Evolutionary conservation across 2,113 vertebrate species (phyloP), one percentile per base, ranked within the genome.

Genomic region (Gambusia affinis): DNA sequence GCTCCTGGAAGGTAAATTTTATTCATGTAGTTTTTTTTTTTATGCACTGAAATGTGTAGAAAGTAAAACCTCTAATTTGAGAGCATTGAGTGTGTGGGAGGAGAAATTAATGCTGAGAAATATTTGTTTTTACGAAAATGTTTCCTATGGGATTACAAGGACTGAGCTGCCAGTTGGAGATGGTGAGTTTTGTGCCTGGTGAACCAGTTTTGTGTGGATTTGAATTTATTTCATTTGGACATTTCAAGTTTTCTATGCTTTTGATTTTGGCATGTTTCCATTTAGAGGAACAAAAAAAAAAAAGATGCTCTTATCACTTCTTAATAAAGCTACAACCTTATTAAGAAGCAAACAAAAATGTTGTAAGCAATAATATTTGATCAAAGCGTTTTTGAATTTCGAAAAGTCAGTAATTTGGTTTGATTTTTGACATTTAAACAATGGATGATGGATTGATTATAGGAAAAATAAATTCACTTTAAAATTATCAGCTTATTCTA

Each of bases 1-100:
- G 73, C 90, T 94, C n/a, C 83, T 96, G 8, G 96, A 97, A 94
- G 95, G 97, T 97, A 86, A 79, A 87, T 76, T 42, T 2, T 2
- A 15, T 8, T 33, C 60, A 44, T 42, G n/a, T 67, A 19, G 44
- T 19, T 47, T 47, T 47, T 42, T 19, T 47, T 47, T 4, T 6
- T 6, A 6, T 8, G n/a, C 51, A 57, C 22, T 57, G 10, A 57
- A n/a, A 57, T 11, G 0, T n/a, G 51, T 57, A 57, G 51, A 54
- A 24, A 54, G 7, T 8, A 2, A 22, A 54, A 54, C 22, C 24
- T 57, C 5, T 57, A 3, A n/a, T 57, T 57, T 57, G 22, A 57
- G 24, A 24, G 51, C 6, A 8, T 24, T 22, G 6, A 8, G 7
- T 51, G 51, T 24, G 15, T 54, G 51, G 19, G 51, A 24, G 51